A percentile compares a stretch with the other conserved stretches of the same genome.
Evolutionary conservation across 2,888 invertebrate species (phyloP).

Genomic region (Pasiphila rectangulata): DNA sequence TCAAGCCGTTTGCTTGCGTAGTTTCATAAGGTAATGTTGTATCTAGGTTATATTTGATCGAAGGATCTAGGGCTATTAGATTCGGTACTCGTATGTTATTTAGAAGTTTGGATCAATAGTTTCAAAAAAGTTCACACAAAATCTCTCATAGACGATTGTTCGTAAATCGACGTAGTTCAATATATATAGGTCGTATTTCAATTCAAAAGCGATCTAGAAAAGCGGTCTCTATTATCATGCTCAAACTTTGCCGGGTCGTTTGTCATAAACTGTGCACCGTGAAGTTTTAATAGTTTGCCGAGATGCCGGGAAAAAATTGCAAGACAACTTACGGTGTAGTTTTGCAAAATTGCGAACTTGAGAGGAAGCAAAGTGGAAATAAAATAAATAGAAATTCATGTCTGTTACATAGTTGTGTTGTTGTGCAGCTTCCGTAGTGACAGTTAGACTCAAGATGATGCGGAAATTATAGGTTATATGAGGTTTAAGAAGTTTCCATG

Average conservation of each 20-base stretch:
- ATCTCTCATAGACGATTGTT: not conserved
- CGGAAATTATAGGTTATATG: too few species aligned
- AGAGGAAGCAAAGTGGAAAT: too few species aligned
- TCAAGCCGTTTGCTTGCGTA: too few species aligned
- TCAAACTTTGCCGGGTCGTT: slow-evolving; percentile 14
- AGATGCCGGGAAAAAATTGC: slow-evolving; percentile 24
- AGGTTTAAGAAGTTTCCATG: too few species aligned
- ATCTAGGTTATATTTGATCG: too few species aligned
- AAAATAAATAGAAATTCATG: too few species aligned
- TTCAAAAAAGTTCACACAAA: not conserved
- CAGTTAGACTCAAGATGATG: too few species aligned
- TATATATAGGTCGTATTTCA: slow-evolving; percentile 19
- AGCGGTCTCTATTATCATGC: slow-evolving; percentile 16
- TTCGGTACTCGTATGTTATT: too few species aligned
- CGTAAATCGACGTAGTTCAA: not conserved
- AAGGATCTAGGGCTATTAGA: too few species aligned
- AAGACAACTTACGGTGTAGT: slow-evolving; percentile 17
- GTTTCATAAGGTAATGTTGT: too few species aligned
- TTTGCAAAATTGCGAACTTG: not conserved
- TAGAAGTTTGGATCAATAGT: too few species aligned
- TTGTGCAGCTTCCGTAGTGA: not conserved
- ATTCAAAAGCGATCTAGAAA: slow-evolving; percentile 17
- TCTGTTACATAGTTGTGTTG: too few species aligned
- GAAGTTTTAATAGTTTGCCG: slow-evolving; percentile 25
- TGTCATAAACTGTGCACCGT: slow-evolving; percentile 19